Evolutionary conservation across 2,797 vertebrate genomes (phyloP).

Genomic region (Knipowitschia caucasica): DNA sequence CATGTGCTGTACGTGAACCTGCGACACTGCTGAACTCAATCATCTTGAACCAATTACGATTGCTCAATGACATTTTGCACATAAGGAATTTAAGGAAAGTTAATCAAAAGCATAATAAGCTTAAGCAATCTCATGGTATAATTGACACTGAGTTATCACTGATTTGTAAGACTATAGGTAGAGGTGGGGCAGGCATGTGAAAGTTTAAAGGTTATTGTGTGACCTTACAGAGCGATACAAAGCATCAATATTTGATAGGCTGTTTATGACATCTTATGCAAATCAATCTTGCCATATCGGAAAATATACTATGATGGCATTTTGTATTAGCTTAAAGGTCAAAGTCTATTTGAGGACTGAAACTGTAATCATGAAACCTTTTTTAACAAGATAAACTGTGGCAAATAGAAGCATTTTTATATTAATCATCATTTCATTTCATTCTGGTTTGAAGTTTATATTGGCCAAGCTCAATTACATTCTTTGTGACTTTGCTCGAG

Average conservation of each 20-base stretch:
- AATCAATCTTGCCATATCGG: background rate
- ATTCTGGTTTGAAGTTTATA: background rate
- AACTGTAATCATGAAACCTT: background rate
- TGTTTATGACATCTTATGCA: constrained; percentile 7
- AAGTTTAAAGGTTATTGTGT: constrained; percentile 3
- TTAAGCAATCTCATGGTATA: background rate
- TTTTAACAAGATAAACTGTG: background rate
- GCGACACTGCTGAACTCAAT: background rate
- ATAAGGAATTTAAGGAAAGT: background rate
- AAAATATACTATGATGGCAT: constrained; percentile 2
- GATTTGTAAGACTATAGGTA: background rate
- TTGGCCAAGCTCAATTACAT: background rate
- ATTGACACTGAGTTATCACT: background rate
- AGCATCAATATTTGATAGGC: constrained; percentile 8
- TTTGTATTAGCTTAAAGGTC: constrained; percentile 3
- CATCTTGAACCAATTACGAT: constrained; percentile 1
- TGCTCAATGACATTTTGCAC: background rate
- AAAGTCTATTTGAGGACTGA: background rate
- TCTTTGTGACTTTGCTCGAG: background rate
- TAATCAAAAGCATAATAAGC: background rate
- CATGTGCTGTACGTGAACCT: constrained; percentile 5
- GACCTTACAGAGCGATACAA: constrained; percentile 6
- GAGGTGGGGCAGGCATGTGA: background rate
- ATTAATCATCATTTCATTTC: background rate
- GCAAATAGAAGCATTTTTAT: background rate